A percentile compares a stretch with the other conserved stretches of the same genome.
These are phyloP conservation scores for Physeter macrocephalus DNA, from an alignment of 2,113 vertebrate genomes.

Conservation along the genomic window DNA sequence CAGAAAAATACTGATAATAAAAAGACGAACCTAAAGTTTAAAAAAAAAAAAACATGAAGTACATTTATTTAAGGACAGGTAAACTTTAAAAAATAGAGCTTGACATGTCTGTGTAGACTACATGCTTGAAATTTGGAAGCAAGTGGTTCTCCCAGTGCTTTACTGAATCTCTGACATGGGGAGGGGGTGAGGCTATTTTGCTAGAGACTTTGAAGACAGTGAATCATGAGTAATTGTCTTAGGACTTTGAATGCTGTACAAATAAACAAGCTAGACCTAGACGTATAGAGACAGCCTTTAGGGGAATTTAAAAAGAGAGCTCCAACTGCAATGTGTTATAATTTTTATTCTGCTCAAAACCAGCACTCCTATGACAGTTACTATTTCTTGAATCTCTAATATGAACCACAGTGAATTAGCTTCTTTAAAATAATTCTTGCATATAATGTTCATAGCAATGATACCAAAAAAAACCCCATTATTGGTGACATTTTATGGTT, in stretches of 20 bases:
- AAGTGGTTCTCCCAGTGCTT: not conserved
- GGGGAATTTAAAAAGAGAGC: not conserved
- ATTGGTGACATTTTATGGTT: not conserved
- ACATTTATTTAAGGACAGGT: constrained; percentile 20
- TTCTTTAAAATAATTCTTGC: not conserved
- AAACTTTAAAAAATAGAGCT: constrained; percentile 8
- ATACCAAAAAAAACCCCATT: not conserved
- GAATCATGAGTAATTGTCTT: not conserved
- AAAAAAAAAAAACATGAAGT: constrained; percentile 59
- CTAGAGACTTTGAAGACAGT: not conserved
- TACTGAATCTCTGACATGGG: not conserved
- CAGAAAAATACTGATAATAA: constrained; percentile 56
- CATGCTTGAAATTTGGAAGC: not conserved
- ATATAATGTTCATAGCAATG: not conserved
- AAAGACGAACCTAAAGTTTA: constrained; percentile 7
- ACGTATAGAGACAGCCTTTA: not conserved
- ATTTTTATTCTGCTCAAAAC: not conserved
- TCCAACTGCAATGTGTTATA: not conserved
- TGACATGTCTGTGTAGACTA: not conserved
- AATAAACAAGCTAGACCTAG: not conserved
- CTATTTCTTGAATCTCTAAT: not conserved
- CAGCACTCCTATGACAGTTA: not conserved
- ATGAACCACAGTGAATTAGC: not conserved
- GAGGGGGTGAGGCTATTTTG: not conserved
- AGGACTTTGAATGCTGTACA: not conserved